phyloP scores from a whole-genome alignment of 2,888 invertebrate genomes.

The Himalopsyche anomala region DNA sequence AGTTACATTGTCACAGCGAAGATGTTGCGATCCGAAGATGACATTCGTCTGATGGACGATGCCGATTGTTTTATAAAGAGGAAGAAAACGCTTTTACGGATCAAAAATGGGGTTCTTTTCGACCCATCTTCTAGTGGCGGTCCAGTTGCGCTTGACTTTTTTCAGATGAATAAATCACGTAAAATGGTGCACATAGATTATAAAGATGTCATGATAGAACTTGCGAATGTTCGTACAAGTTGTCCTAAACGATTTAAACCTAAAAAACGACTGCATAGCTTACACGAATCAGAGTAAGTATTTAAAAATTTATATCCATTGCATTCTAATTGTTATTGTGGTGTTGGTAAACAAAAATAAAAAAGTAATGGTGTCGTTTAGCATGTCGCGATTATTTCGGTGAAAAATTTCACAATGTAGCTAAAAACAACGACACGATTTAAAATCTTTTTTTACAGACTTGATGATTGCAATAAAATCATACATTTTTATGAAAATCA shows the following conservation, averaged over 20 bases:
- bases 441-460: too few relatives aligned
- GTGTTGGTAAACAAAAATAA: too few relatives aligned
- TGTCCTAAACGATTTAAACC: slow-evolving; percentile 47
- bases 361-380: too few relatives aligned
- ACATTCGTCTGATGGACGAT: background rate
- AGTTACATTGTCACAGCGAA: background rate
- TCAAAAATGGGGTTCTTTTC: background rate
- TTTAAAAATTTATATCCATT: too few relatives aligned
- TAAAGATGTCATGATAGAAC: slow-evolving; percentile 50
- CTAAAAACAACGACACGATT: too few relatives aligned
- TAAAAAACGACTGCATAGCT: background rate
- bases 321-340: too few relatives aligned
- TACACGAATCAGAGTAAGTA: too few relatives aligned
- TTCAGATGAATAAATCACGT: background rate
- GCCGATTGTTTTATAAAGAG: background rate
- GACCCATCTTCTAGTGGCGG: background rate
- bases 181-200: slow-evolving; percentile 58
- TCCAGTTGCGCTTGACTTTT: background rate
- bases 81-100: background rate
- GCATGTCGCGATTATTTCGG: too few relatives aligned
- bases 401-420: too few relatives aligned
- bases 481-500: too few relatives aligned
- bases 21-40: background rate
- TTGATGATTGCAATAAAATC: too few relatives aligned
- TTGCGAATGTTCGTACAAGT: slow-evolving; percentile 2